Base-by-base conservation (phyloP, 2,888 invertebrate species). In the Nemotelus nigrinus region DNA sequence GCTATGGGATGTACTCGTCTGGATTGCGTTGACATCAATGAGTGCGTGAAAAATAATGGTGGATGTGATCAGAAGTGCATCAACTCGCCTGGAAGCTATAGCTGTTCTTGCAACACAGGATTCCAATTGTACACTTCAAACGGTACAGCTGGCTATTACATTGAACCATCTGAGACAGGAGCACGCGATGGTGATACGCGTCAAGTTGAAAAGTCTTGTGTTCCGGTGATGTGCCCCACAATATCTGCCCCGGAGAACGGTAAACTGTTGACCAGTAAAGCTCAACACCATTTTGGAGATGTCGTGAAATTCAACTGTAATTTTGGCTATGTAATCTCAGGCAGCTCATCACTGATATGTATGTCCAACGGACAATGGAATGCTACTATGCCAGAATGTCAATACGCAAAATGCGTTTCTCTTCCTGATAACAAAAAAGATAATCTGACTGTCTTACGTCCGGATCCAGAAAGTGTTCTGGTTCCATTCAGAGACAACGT, bases 61-160 rank as follows among this genome's bases (percentile, higher is more conserved):
- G 96, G 96, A 25, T 97, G 97, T 86, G 95, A 96, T 83, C 97
- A 97, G 83, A 96, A 96, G 87, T 97, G 97, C 87, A 90, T 96
- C 63, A 97, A 97, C 82, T 93, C 92, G 78, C 94, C 96, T 55
- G 98, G 97, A 80, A 92, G 94, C 84, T 97, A 91, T 84, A 91
- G 94, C 1, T 98, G 98, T 83, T 91, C 92, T 80, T 98, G 98
- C 84, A 95, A 95, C 83, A 92, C 95, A 63, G 99, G 99, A 7
- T 98, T 92, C 84, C 96, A 97, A 84, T 89, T 99, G 10, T 97
- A 96, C 86, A 90, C 91, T 3, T 87, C 90, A 10, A 96, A 98
- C 84, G 97, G 97, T 5, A 98, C 97, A 0, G 96, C 97, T 79
- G 97, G 96, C 10, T 96, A 93, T 84, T 84, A 88, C 70, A 91